phyloP scores from a whole-genome alignment of 2,113 vertebrate genomes.

The Cnemophilus loriae region DNA sequence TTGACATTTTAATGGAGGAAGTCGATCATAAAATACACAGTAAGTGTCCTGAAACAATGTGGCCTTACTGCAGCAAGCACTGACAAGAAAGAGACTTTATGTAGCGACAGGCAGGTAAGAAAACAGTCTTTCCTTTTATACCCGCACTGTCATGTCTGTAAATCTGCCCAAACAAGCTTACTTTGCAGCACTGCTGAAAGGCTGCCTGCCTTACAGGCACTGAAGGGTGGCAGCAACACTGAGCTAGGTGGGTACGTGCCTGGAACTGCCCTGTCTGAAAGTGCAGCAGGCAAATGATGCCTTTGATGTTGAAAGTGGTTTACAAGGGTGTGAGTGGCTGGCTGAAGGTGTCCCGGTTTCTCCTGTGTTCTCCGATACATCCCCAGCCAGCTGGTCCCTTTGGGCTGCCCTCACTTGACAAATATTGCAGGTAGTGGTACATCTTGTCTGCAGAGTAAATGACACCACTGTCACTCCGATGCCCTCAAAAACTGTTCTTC shows the following conservation, averaged over 20 bases:
- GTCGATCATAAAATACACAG: not conserved
- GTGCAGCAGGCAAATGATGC: not conserved
- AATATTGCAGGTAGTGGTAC: not conserved
- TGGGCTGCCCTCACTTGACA: not conserved
- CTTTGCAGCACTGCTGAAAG: not conserved
- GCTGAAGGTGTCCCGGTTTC: not conserved
- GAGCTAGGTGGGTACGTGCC: not conserved
- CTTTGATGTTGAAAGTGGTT: not conserved
- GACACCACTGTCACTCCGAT: too few species aligned
- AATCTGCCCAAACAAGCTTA: not conserved
- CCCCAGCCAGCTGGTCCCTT: not conserved
- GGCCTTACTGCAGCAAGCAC: not conserved
- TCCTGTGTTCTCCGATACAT: not conserved
- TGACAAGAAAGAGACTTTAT: not conserved
- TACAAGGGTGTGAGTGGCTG: not conserved
- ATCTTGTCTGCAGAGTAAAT: not conserved
- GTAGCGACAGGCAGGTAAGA: not conserved
- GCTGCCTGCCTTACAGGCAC: rapidly evolving
- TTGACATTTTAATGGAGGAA: not conserved
- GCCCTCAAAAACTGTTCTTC: not conserved
- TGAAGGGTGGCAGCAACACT: too few species aligned
- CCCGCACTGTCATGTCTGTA: rapidly evolving
- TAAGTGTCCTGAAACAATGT: not conserved
- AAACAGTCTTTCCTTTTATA: rapidly evolving
- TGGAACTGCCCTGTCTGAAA: not conserved